Evolutionary conservation across 2,797 vertebrate genomes (phyloP), one percentile per base, ranked within the genome.

Genomic region (Chelidonichthys spinosus): DNA sequence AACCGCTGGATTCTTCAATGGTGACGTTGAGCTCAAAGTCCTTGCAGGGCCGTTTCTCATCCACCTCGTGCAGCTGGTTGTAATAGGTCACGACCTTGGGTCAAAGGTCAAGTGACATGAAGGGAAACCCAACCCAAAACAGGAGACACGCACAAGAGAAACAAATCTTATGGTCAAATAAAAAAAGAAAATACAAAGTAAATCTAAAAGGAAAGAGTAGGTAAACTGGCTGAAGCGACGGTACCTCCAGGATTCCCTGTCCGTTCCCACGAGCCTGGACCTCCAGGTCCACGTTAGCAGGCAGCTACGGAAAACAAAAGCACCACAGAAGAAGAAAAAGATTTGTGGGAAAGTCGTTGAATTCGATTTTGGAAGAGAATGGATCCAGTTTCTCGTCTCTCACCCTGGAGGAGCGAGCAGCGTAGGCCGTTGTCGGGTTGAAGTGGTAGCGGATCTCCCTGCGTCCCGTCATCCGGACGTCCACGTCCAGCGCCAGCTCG

Each of bases 191-290:
- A 10, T 17, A 13, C 7, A 35, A 11, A 25, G 25, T 2, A 7
- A 13, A 17, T 8, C 25, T 25, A 25, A 5, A 18, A 18, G 2
- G n/a, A 17, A 32, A 13, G 18, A n/a, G 11, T n/a, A 13, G 39
- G 18, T 32, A 2, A 15, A 33, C 3, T 25, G 25, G 25, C 25
- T 25, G 25, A 25, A 25, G 25, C 25, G 25, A 25, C 25, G 2
- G 0, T 87, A 95, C 94, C 93, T 95, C 95, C 32, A 95, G 79
- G 52, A 94, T 92, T 49, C 95, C 95, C 49, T 93, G 82, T n/a
- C 94, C 94, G 0, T 78, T 92, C 40, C 95, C 95, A 44, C 49
- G 63, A 69, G 93, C 95, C 60, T 69, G 74, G 1, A 94, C 92
- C n/a, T 71, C 85, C 44, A 95, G 82, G 4, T 84, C 80, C 55